phyloP scores from a whole-genome alignment of 2,113 vertebrate species.

The Hypomesus transpacificus region DNA sequence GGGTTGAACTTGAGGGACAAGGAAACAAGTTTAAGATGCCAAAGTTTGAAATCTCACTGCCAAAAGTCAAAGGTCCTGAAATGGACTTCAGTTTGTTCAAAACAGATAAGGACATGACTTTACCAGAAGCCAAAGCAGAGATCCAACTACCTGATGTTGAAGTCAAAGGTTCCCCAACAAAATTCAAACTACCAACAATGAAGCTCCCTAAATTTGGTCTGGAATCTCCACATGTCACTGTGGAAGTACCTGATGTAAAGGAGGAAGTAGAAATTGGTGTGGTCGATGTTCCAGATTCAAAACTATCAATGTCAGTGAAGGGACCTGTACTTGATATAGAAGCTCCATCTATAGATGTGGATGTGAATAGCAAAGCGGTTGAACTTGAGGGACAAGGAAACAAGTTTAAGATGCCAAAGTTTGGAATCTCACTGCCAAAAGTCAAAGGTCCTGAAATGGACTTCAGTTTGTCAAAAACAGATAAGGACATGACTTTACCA shows the following conservation, averaged over 20 bases:
- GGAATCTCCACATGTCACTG: constrained; percentile 6
- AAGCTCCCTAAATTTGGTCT: constrained; percentile 32
- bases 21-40: constrained; percentile 17
- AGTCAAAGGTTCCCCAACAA: constrained; percentile 11
- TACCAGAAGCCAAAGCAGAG: constrained; percentile 29
- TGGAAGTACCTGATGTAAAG: background rate
- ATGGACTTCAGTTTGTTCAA: background rate
- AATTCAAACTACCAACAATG: constrained; percentile 39
- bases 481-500: constrained; percentile 18
- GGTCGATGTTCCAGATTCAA: too few relatives aligned
- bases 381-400: constrained; percentile 20
- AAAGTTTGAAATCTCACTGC: constrained; percentile 47
- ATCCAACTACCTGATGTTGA: constrained; percentile 18
- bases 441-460: constrained; percentile 14
- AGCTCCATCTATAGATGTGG: constrained; percentile 4
- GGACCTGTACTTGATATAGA: background rate
- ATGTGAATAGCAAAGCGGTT: constrained; percentile 3
- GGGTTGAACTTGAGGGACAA: constrained; percentile 8
- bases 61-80: constrained; percentile 43
- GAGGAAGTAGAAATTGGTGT: too few relatives aligned
- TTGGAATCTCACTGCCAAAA: constrained; percentile 34
- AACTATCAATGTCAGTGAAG: too few relatives aligned
- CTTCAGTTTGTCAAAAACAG: constrained; percentile 6
- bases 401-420: constrained; percentile 26
- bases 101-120: constrained; percentile 35